Base-by-base conservation (phyloP, 2,113 vertebrate genomes). In the Xenopus laevis region DNA sequence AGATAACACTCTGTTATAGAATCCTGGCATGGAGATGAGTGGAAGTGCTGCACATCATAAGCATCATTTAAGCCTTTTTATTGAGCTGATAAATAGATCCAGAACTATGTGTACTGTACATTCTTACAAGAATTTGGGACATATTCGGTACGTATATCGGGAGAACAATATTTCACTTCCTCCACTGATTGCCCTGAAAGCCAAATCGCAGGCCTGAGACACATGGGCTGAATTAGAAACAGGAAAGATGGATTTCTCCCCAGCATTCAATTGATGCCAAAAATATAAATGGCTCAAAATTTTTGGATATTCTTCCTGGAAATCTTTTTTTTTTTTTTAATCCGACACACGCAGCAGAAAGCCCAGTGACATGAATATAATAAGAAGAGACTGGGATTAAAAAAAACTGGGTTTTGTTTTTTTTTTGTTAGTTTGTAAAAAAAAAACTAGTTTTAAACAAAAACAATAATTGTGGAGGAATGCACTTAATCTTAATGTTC, bases 211-310 rank as follows among this genome's bases (percentile, higher is more conserved):
- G 15, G 7, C 17, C 47, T 50, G 12, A 13, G 44, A 60, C 84
- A 86, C 66, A 59, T 84, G 86, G 80, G 59, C 79, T 65, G 72
- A 71, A 80, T 90, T 85, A 83, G 75, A 78, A 78, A 69, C 68
- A 78, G 78, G 78, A 81, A 80, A 80, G 74, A 77, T 78, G 15
- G 13, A 69, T 77, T 81, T 81, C 77, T 77, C 77, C 74, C 72
- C 64, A 63, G 40, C 1, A 10, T 75, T 79, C 70, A 79, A 68
- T 77, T 12, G 74, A 74, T 71, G 78, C 81, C 82, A 83, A 82
- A 85, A 82, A 70, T 64, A 80, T 76, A 66, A 4, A 3, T 77
- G 80, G 68, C 75, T 72, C 69, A 55, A 65, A 60, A 65, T 20
- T 20, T 44, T 64, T 77, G 13, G 62, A 76, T 71, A 77, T 72